Conservation (phyloP, 2,113 vertebrate species). For the Cnemophilus loriae region DNA sequence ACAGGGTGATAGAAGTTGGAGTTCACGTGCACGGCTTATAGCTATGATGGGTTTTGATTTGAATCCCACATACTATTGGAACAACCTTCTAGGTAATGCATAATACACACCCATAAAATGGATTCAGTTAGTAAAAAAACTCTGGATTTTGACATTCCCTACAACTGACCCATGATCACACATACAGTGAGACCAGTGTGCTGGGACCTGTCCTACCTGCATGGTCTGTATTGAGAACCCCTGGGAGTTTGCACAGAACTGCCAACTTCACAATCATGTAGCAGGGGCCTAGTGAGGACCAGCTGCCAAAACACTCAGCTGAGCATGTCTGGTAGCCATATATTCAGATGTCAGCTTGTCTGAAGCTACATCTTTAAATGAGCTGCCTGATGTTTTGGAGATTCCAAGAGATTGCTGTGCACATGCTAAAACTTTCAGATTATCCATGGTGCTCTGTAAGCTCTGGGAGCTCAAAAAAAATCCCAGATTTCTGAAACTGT, state of each 20-base stretch:
- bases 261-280: not conserved
- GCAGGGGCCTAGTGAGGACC: not conserved
- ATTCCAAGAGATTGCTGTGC: not conserved
- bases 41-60: not conserved
- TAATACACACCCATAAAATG: not conserved
- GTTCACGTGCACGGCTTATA: not conserved
- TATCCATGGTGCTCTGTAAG: not conserved
- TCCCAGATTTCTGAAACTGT: not conserved
- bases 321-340: not conserved
- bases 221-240: not conserved
- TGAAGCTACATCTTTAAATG: not conserved
- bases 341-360: not conserved
- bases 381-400: not conserved
- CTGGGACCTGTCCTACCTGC: not conserved
- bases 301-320: not conserved
- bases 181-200: not conserved
- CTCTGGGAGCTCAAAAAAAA: not conserved
- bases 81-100: not conserved
- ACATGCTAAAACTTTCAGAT: not conserved
- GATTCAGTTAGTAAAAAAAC: not conserved
- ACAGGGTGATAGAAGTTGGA: not conserved
- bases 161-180: not conserved
- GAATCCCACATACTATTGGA: not conserved
- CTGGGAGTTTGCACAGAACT: not conserved
- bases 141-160: not conserved